These are phyloP conservation scores for Heterodera schachtii DNA, from an alignment of 1,140 invertebrate species.

Conservation along the genomic window DNA sequence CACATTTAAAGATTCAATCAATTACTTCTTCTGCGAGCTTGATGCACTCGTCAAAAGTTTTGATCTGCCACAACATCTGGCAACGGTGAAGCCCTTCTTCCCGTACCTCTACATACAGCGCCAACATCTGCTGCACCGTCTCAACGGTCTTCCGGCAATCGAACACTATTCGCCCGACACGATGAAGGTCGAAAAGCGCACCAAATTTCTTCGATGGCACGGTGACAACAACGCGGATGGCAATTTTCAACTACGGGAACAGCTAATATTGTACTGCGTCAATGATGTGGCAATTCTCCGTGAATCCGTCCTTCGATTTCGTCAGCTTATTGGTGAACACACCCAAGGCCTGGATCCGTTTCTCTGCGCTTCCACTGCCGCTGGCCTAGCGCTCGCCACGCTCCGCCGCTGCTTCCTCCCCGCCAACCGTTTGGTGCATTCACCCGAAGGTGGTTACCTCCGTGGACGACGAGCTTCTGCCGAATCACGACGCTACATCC, in stretches of 20 bases:
- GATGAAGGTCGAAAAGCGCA: neutral
- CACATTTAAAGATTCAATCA: constrained; percentile 19
- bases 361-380: neutral
- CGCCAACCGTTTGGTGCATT: constrained; percentile 4
- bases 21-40: constrained; percentile 23
- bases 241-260: too few species aligned
- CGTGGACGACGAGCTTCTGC: constrained; percentile 18
- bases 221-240: neutral
- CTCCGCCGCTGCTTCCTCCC: constrained; percentile 20
- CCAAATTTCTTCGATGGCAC: constrained; percentile 8
- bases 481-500: constrained; percentile 7
- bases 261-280: neutral
- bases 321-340: constrained; percentile 13
- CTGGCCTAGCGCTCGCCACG: constrained; percentile 7
- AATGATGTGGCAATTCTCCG: constrained; percentile 27
- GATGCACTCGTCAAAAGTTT: constrained; percentile 12
- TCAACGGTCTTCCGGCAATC: constrained; percentile 12
- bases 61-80: neutral
- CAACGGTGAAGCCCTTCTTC: constrained; percentile 23
- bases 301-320: neutral
- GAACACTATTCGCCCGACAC: neutral
- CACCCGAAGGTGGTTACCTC: constrained; percentile 19
- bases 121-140: neutral
- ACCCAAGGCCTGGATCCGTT: constrained; percentile 14
- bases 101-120: constrained; percentile 23